Evolutionary conservation across 1,140 invertebrate genomes (phyloP).

Genomic region (Scaptomyza pallida): DNA sequence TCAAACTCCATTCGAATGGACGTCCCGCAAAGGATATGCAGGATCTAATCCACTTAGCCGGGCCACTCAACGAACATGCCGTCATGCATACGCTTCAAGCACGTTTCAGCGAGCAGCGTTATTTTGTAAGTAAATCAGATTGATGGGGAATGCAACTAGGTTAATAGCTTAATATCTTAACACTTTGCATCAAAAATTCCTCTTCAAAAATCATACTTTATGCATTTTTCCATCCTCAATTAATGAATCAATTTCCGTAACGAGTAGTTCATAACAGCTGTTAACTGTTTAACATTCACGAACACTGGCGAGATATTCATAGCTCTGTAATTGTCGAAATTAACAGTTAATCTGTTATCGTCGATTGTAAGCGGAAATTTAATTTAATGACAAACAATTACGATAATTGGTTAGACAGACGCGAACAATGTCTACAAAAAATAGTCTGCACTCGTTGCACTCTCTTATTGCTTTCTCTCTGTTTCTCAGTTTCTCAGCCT

Average conservation of each 20-base stretch:
- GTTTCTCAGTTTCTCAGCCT: too few species aligned
- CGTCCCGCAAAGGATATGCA: slow-evolving; percentile 86
- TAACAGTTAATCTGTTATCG: slow-evolving; percentile 66
- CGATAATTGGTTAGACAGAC: slow-evolving; percentile 50
- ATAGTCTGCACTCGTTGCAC: background rate
- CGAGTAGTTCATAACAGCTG: background rate
- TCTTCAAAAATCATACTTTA: too few species aligned
- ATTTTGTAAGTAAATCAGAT: slow-evolving; percentile 96
- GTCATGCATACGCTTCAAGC: slow-evolving; percentile 95
- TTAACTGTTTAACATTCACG: background rate
- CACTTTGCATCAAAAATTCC: too few species aligned
- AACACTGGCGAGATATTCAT: background rate
- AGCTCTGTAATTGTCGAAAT: slow-evolving; percentile 63
- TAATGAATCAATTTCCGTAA: background rate
- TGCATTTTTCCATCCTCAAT: too few species aligned
- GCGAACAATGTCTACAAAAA: background rate
- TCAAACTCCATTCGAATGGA: slow-evolving; percentile 33
- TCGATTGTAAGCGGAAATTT: slow-evolving; percentile 60
- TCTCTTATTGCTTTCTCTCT: background rate
- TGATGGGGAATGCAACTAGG: too few species aligned
- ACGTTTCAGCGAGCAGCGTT: slow-evolving; percentile 92
- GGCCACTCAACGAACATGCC: slow-evolving; percentile 96
- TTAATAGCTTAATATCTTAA: too few species aligned
- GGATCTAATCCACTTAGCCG: slow-evolving; percentile 95
- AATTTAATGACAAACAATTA: slow-evolving; percentile 72